A percentile compares a stretch with the other conserved stretches of the same genome.
Evolutionary conservation across 2,113 vertebrate species (phyloP).

Genomic region (Cynocephalus volans): DNA sequence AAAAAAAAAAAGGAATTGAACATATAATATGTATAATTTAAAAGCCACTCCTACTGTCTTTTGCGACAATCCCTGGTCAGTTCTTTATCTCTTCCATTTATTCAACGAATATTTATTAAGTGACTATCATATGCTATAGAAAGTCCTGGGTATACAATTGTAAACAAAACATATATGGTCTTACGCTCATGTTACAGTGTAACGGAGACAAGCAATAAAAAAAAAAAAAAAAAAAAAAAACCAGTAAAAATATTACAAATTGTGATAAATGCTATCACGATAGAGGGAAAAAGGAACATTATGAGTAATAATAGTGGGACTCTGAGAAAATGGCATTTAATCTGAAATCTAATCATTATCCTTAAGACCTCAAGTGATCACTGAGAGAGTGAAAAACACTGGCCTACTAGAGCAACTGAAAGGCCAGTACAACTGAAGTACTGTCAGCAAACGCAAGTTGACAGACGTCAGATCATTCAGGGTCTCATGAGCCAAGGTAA

Average conservation of each 20-base stretch:
- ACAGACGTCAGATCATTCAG: background rate
- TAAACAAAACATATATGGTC: background rate
- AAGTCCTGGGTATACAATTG: background rate
- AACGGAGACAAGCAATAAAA: background rate
- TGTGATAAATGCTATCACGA: background rate
- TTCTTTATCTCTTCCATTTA: background rate
- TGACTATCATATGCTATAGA: background rate
- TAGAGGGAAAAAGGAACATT: background rate
- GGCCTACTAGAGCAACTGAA: background rate
- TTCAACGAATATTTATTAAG: background rate
- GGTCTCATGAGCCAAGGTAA: background rate
- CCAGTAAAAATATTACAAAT: background rate
- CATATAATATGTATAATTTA: constrained; percentile 8
- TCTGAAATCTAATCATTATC: background rate
- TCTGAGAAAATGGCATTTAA: background rate
- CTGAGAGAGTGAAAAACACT: background rate
- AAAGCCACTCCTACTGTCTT: background rate
- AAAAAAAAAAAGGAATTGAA: background rate
- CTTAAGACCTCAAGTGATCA: background rate
- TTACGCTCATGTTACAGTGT: background rate
- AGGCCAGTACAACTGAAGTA: background rate
- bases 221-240: constrained; percentile 7
- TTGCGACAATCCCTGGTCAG: background rate
- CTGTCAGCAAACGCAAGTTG: background rate
- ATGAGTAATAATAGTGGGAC: background rate